Percentiles rank a stretch among this genome's conserved stretches.
These are phyloP conservation scores for Pseudomyrmex flavicornis DNA, from an alignment of 1,140 invertebrate genomes.

Conservation along the genomic window DNA sequence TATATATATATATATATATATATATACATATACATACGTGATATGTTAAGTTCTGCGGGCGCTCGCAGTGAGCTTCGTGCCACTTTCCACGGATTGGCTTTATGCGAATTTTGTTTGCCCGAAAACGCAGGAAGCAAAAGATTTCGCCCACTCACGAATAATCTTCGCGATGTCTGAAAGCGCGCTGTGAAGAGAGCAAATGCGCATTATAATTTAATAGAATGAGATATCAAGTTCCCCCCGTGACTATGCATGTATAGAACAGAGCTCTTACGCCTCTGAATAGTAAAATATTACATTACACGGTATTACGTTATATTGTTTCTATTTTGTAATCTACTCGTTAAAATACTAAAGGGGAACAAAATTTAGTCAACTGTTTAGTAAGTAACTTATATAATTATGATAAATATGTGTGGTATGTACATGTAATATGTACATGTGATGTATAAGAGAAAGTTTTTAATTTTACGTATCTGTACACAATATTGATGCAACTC, in stretches of 20 bases:
- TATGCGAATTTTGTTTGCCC: constrained; percentile 44
- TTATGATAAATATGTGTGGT: not conserved
- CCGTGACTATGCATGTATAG: constrained; percentile 11
- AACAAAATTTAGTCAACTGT: constrained; percentile 9
- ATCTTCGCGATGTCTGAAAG: constrained; percentile 28
- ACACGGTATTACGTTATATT: constrained; percentile 27
- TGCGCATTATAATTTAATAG: constrained; percentile 37
- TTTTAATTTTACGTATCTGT: too few species aligned
- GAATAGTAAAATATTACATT: constrained; percentile 40
- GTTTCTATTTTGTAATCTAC: constrained; percentile 2
- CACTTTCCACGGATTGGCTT: constrained; percentile 41
- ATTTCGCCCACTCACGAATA: constrained; percentile 49
- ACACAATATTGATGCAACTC: not conserved
- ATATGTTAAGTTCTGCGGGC: constrained; percentile 33
- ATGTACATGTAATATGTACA: not conserved
- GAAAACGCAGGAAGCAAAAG: constrained; percentile 32
- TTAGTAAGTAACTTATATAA: not conserved
- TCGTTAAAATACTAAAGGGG: not conserved
- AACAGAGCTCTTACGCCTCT: constrained; percentile 36
- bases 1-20: not conserved
- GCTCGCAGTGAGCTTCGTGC: constrained; percentile 37
- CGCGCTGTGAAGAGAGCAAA: constrained; percentile 23
- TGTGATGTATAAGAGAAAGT: not conserved
- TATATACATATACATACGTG: not conserved
- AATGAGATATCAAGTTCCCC: constrained; percentile 46